Evolutionary conservation across 1,140 invertebrate genomes (phyloP).

Genomic region (Gonatopus flavifemur): DNA sequence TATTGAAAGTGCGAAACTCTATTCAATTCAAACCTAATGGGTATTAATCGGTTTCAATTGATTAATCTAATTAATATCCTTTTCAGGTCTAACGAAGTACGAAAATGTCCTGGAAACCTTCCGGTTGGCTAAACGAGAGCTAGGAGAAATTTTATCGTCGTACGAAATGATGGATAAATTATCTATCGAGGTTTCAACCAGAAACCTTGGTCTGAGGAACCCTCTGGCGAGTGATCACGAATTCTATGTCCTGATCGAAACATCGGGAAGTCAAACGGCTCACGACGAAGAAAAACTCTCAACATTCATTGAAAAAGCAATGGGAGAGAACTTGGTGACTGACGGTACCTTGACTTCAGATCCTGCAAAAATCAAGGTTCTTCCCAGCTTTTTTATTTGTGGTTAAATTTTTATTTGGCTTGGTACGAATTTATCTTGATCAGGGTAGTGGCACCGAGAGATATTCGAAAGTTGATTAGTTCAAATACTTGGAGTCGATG

Average conservation of each 20-base stretch:
- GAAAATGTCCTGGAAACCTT: constrained; percentile 76
- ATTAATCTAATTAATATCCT: too few relatives aligned
- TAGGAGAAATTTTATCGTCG: constrained; percentile 90
- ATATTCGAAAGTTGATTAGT: too few relatives aligned
- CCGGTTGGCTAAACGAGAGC: constrained; percentile 68
- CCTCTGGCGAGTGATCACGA: constrained; percentile 61
- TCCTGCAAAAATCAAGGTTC: constrained; percentile 74
- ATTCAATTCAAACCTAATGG: too few relatives aligned
- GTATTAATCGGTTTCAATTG: too few relatives aligned
- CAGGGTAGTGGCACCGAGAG: too few relatives aligned
- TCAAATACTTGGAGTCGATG: too few relatives aligned
- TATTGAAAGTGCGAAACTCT: too few relatives aligned
- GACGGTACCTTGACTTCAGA: constrained; percentile 87
- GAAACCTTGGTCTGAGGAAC: constrained; percentile 65
- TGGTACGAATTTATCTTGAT: too few relatives aligned
- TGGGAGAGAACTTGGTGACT: constrained; percentile 69
- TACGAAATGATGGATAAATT: constrained; percentile 87
- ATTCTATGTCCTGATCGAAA: constrained; percentile 92
- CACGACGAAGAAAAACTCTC: constrained; percentile 90
- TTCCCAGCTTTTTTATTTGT: too few relatives aligned
- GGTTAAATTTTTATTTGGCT: too few relatives aligned
- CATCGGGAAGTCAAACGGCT: constrained; percentile 76
- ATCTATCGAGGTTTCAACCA: constrained; percentile 65
- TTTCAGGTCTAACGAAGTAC: constrained; percentile 72
- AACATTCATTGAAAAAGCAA: constrained; percentile 73